Conservation (phyloP, 2,888 invertebrate genomes). For the Latrodectus hesperus region DNA sequence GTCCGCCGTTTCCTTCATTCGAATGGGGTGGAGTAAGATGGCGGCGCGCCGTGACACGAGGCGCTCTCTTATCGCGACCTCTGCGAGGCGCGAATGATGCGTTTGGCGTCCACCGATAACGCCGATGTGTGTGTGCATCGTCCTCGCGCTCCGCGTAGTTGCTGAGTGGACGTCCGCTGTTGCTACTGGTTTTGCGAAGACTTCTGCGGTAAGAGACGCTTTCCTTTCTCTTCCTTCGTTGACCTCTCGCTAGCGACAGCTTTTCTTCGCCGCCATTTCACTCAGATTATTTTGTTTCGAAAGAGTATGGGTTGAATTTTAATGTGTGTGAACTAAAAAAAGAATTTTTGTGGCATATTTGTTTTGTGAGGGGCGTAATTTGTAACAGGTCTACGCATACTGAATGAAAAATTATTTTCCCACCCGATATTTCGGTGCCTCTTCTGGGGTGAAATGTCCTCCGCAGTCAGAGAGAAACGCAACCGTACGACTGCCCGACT, state of each 20-base stretch:
- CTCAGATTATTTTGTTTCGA: not conserved
- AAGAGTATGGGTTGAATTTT: not conserved
- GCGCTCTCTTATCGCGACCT: not conserved
- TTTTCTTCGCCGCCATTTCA: slow-evolving; percentile 4
- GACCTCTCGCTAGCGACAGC: not conserved
- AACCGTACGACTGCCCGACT: too few species aligned
- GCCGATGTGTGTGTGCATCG: slow-evolving; percentile 21
- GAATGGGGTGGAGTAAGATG: too few species aligned
- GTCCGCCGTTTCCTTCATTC: too few species aligned
- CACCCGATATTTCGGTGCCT: too few species aligned
- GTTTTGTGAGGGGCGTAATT: too few species aligned
- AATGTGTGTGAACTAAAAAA: too few species aligned
- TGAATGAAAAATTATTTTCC: too few species aligned
- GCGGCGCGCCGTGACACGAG: not conserved
- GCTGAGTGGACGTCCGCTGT: slow-evolving; percentile 9
- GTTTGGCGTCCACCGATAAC: slow-evolving; percentile 49
- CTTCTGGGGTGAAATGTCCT: too few species aligned
- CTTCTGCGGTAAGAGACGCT: not conserved
- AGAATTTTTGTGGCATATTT: too few species aligned
- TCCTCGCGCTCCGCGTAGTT: slow-evolving; percentile 11
- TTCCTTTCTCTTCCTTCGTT: not conserved
- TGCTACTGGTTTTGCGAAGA: not conserved
- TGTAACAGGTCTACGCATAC: too few species aligned
- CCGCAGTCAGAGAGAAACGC: too few species aligned
- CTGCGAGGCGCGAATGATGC: slow-evolving; percentile 10